These are phyloP conservation scores for Microctenopoma stevenorrisi DNA, from an alignment of 2,797 vertebrate genomes.

Conservation along the genomic window DNA sequence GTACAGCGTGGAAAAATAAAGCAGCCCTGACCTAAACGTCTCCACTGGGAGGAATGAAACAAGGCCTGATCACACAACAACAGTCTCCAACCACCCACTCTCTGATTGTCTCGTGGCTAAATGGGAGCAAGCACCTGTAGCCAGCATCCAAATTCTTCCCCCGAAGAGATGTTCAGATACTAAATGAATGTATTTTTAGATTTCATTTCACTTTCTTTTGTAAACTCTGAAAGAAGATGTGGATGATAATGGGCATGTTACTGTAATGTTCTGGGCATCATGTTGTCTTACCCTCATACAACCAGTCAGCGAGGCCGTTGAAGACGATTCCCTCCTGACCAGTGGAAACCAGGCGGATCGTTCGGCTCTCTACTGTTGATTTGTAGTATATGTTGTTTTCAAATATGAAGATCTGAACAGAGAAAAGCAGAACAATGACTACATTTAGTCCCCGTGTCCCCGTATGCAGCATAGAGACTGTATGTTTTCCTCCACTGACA, in stretches of 20 bases:
- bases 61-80: background rate
- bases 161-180: background rate
- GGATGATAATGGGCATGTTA: background rate
- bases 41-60: background rate
- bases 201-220: background rate
- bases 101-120: background rate
- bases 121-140: background rate
- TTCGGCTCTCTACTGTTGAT: constrained; percentile 88
- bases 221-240: background rate
- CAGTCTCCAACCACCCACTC: background rate
- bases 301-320: constrained; percentile 97
- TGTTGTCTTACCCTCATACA: constrained; percentile 91
- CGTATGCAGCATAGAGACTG: background rate
- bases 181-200: background rate
- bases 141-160: background rate
- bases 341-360: constrained; percentile 94
- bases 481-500: background rate
- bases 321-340: constrained; percentile 94
- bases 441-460: constrained; percentile 2
- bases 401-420: constrained; percentile 93
- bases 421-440: constrained; percentile 11
- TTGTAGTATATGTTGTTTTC: constrained; percentile 99
- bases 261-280: background rate
- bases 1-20: background rate
- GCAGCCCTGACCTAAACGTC: background rate